Percentiles rank a stretch among this genome's conserved stretches.
These are phyloP conservation scores for Pseudomyrmex gracilis DNA, from an alignment of 1,140 invertebrate genomes.

Conservation along the genomic window DNA sequence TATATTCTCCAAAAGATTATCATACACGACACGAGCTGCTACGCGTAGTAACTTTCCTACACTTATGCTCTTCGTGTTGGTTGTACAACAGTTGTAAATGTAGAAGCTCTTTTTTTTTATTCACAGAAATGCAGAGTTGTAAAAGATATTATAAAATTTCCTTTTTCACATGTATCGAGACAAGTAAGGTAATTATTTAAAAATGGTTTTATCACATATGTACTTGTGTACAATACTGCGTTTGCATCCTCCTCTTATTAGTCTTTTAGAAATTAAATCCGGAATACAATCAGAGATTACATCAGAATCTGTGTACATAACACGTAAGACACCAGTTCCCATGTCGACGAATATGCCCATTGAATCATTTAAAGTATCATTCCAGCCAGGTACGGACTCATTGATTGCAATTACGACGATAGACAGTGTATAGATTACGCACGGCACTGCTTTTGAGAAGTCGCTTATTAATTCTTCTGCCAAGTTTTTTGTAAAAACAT, in stretches of 20 bases:
- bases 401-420: slow-evolving; percentile 91
- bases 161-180: background rate
- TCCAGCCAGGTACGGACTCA: slow-evolving; percentile 92
- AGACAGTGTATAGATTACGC: slow-evolving; percentile 95
- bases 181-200: background rate
- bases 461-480: slow-evolving; percentile 92
- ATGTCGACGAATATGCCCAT: slow-evolving; percentile 91
- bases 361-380: too few species aligned
- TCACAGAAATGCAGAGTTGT: slow-evolving; percentile 78
- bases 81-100: slow-evolving; percentile 90
- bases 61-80: slow-evolving; percentile 89
- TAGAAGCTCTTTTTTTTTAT: slow-evolving; percentile 84
- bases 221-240: slow-evolving; percentile 89
- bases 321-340: slow-evolving; percentile 93
- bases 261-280: slow-evolving; percentile 92
- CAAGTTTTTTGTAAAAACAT: slow-evolving; percentile 94
- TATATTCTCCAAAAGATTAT: slow-evolving; percentile 89
- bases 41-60: slow-evolving; percentile 87
- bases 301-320: slow-evolving; percentile 88
- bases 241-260: slow-evolving; percentile 92
- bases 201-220: slow-evolving; percentile 55
- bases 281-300: slow-evolving; percentile 93
- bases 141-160: background rate
- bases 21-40: slow-evolving; percentile 85
- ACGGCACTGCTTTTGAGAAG: slow-evolving; percentile 90